Conservation (phyloP, 1,140 invertebrate species). For the Calephelis nemesis region DNA sequence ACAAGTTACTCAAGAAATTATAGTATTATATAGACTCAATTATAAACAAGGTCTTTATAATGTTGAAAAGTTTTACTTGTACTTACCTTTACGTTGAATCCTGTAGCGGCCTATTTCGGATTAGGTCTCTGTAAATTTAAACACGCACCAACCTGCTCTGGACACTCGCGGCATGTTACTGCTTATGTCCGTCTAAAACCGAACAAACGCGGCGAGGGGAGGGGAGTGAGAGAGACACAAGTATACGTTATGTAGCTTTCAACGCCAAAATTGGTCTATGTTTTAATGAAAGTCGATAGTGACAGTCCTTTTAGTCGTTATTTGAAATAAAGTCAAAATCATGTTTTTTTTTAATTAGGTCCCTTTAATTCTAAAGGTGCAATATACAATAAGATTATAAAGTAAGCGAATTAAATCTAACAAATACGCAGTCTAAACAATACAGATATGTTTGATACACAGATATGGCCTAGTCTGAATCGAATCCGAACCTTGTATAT, state of each 20-base stretch:
- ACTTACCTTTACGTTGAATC: slow-evolving; percentile 4
- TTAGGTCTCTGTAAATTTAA: neutral
- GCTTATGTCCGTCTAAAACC: neutral
- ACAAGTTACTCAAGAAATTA: slow-evolving; percentile 1
- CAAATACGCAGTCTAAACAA: too few relatives aligned
- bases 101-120: slow-evolving; percentile 3
- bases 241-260: too few relatives aligned
- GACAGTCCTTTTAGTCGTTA: neutral
- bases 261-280: neutral
- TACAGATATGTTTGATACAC: too few relatives aligned
- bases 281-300: neutral
- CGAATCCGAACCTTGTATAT: too few relatives aligned
- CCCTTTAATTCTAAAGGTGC: neutral
- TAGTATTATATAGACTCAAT: slow-evolving; percentile 7
- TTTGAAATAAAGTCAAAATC: neutral
- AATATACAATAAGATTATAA: too few relatives aligned
- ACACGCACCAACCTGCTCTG: slow-evolving; percentile 2
- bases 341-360: neutral
- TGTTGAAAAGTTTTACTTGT: slow-evolving; percentile 4
- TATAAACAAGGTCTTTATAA: slow-evolving; percentile 1
- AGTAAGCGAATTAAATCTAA: too few relatives aligned
- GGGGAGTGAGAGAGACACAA: too few relatives aligned
- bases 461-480: too few relatives aligned
- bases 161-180: neutral
- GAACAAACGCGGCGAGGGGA: too few relatives aligned